Base-by-base conservation (phyloP, 2,888 invertebrate genomes). In the Seira musarum region DNA sequence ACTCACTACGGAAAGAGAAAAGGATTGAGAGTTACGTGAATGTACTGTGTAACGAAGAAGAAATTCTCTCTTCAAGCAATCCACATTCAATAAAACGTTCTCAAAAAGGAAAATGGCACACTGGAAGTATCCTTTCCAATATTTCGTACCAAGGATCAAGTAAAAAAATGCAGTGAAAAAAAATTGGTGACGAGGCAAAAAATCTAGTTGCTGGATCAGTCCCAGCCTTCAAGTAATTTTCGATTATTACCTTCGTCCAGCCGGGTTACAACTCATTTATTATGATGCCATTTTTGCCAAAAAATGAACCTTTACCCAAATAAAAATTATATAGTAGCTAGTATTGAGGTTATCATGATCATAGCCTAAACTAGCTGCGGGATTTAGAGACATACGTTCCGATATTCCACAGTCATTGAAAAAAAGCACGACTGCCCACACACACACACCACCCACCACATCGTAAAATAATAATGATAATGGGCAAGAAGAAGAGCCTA, bases 401-500 rank as follows among this genome's bases (percentile, higher is more conserved):
- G n/a, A n/a, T n/a, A n/a, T n/a, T n/a, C n/a, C n/a, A n/a, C n/a
- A n/a, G n/a, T n/a, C n/a, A n/a, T n/a, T n/a, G n/a, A n/a, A n/a
- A n/a, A n/a, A n/a, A n/a, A n/a, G n/a, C n/a, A n/a, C n/a, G n/a
- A n/a, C n/a, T n/a, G n/a, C n/a, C n/a, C n/a, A n/a, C n/a, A n/a
- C n/a, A n/a, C n/a, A n/a, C n/a, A n/a, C n/a, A n/a, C n/a, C n/a
- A n/a, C n/a, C n/a, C n/a, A n/a, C n/a, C n/a, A n/a, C n/a, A 40
- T 40, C 13, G 40, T 40, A 13, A 40, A 40, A 40, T 40, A 5
- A 40, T 40, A 8, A 5, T 40, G 5, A 71, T 21, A 61, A 71
- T 71, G 71, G 71, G 63, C 40, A 60, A 71, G 40, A 61, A 35
- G 71, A 71, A 21, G 71, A 71, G 49, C n/a, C 8, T 25, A 10